phyloP scores from a whole-genome alignment of 2,888 invertebrate genomes.

The Drosophila buzzatii region DNA sequence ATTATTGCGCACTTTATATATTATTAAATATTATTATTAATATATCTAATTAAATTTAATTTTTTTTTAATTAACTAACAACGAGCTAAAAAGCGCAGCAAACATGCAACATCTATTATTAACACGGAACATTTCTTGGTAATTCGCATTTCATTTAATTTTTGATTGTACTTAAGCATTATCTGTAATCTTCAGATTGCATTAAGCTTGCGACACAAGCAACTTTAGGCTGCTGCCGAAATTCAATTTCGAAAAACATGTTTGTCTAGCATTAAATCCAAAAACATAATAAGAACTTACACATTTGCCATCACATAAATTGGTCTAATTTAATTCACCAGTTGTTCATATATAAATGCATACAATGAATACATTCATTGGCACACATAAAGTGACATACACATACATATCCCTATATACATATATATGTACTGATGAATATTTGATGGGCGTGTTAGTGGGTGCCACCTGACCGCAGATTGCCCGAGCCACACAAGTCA shows the following conservation, averaged over 20 bases:
- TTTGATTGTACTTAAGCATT: neutral
- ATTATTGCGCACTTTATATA: slow-evolving; percentile 10
- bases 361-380: slow-evolving; percentile 38
- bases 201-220: neutral
- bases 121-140: neutral
- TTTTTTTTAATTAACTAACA: no score
- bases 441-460: slow-evolving; percentile 61
- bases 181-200: neutral
- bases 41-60: no score
- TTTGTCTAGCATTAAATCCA: slow-evolving; percentile 11
- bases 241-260: slow-evolving; percentile 29
- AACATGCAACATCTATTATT: neutral
- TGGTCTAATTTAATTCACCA: slow-evolving; percentile 37
- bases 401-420: slow-evolving; percentile 18
- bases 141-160: neutral
- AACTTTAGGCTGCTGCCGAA: neutral
- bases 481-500: slow-evolving; percentile 73
- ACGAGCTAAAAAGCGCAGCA: no score
- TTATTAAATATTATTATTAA: neutral
- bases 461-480: slow-evolving; percentile 74
- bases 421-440: slow-evolving; percentile 56
- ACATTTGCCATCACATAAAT: slow-evolving; percentile 9
- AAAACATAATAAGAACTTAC: slow-evolving; percentile 14
- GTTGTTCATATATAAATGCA: slow-evolving; percentile 40
- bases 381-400: neutral